These are phyloP conservation scores for Pandemis heparana DNA, from an alignment of 2,888 invertebrate genomes.

Conservation along the genomic window DNA sequence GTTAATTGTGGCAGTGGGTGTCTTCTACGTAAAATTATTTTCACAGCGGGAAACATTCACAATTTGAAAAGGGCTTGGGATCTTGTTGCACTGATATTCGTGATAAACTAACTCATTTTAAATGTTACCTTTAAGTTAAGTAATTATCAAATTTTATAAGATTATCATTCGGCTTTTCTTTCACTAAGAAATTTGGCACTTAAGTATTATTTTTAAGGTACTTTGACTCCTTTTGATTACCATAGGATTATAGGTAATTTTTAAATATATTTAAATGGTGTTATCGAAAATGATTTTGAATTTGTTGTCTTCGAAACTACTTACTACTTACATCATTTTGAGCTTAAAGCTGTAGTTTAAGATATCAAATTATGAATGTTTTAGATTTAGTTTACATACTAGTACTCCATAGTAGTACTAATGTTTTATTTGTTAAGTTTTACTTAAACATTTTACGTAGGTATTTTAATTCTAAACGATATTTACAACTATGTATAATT, in stretches of 20 bases:
- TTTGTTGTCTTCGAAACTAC: conserved; percentile 12
- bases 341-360: conserved; percentile 11
- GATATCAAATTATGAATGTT: conserved; percentile 25
- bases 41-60: too few species aligned
- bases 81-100: not conserved
- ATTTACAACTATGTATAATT: conserved; percentile 46
- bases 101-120: not conserved
- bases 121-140: not conserved
- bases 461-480: conserved; percentile 19
- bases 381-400: conserved; percentile 35
- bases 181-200: conserved; percentile 25
- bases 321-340: conserved; percentile 15
- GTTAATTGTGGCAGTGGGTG: too few species aligned
- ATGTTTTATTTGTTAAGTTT: conserved; percentile 38
- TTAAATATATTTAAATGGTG: conserved; percentile 21
- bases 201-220: conserved; percentile 29
- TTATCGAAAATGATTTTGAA: not conserved
- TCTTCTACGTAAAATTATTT: too few species aligned
- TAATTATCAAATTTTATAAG: not conserved
- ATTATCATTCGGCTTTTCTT: not conserved
- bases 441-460: conserved; percentile 2
- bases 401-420: not conserved
- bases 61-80: too few species aligned
- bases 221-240: conserved; percentile 39
- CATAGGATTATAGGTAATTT: not conserved